Percentiles rank a stretch among this genome's conserved stretches.
Evolutionary conservation across 2,797 vertebrate species (phyloP).

Genomic region (Scleropages formosus): DNA sequence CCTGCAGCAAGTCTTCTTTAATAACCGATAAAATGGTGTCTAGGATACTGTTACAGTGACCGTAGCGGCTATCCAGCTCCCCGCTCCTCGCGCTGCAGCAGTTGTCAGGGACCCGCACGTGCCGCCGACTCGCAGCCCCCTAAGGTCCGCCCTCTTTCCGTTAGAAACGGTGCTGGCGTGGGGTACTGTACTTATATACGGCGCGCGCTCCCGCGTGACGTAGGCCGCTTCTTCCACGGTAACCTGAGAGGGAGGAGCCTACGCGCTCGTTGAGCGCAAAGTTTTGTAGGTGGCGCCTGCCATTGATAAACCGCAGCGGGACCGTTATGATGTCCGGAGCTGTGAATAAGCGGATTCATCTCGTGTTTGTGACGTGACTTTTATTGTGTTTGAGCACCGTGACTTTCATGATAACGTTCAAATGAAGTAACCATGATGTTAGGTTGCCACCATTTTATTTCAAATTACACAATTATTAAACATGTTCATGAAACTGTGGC

Average conservation of each 20-base stretch:
- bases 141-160: not conserved
- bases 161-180: no score
- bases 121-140: constrained; percentile 1
- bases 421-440: not conserved
- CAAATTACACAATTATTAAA: not conserved
- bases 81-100: constrained; percentile 7
- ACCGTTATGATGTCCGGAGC: no score
- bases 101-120: constrained; percentile 37
- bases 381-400: no score
- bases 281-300: not conserved
- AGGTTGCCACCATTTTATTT: constrained; percentile 21
- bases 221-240: constrained; percentile 33
- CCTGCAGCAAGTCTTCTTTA: constrained; percentile 2
- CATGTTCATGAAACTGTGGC: not conserved
- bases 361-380: no score
- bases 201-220: constrained; percentile 29
- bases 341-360: no score
- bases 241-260: constrained; percentile 34
- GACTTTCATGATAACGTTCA: not conserved
- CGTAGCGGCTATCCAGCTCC: not conserved
- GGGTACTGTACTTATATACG: constrained; percentile 35
- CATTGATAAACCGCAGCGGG: no score
- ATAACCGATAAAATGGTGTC: not conserved
- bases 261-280: no score
- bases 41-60: not conserved